Conservation (phyloP, 2,797 vertebrate genomes). For the Staurois parvus region DNA sequence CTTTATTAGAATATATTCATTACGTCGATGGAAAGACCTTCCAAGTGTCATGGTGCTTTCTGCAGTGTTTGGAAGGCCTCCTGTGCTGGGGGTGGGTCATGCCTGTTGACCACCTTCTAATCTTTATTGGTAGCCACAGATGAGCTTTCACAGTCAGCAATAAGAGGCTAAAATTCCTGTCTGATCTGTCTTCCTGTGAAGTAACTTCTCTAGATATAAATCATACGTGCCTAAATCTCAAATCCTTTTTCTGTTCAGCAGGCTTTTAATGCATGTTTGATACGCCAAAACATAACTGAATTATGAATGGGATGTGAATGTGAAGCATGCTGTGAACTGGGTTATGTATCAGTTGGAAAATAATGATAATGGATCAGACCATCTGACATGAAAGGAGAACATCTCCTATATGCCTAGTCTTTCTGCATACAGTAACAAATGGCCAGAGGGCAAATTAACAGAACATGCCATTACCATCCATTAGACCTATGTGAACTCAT, state of each 20-base stretch:
- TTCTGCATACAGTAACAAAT: neutral
- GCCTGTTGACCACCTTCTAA: neutral
- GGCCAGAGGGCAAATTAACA: slow-evolving; percentile 7
- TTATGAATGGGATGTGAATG: neutral
- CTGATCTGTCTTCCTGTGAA: neutral
- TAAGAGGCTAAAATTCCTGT: neutral
- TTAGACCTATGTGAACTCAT: slow-evolving; percentile 13
- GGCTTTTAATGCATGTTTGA: neutral
- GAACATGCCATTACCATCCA: slow-evolving; percentile 24
- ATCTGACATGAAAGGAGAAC: neutral
- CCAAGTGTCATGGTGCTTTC: neutral
- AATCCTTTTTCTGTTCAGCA: neutral
- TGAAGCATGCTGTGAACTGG: slow-evolving; percentile 11
- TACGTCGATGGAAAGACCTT: no score
- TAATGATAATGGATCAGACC: neutral
- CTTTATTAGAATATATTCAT: no score
- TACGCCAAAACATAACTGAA: slow-evolving; percentile 3
- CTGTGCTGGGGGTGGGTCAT: neutral
- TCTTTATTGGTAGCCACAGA: neutral
- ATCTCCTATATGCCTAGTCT: neutral
- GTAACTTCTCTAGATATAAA: neutral
- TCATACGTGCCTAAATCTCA: neutral
- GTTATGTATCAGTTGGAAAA: neutral
- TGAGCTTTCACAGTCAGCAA: neutral
- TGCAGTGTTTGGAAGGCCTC: neutral